Evolutionary conservation across 2,113 vertebrate genomes (phyloP).

Genomic region (Tetraodon nigroviridis): DNA sequence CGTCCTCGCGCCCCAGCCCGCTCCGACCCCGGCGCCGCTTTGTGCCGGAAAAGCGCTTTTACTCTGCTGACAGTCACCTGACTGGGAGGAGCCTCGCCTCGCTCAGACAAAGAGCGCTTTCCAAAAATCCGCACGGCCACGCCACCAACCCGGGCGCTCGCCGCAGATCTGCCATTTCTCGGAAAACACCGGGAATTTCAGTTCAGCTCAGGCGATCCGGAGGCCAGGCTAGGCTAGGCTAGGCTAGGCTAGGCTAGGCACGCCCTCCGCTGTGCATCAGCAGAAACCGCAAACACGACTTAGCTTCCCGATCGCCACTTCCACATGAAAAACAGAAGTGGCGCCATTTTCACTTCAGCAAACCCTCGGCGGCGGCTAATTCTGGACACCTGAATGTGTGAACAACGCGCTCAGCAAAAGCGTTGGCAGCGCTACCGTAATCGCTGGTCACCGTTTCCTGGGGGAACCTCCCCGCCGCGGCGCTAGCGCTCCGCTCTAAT

Average conservation of each 20-base stretch:
- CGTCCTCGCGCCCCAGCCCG: too few relatives aligned
- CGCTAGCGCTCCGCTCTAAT: too few relatives aligned
- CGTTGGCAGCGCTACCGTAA: too few relatives aligned
- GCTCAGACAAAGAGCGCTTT: slow-evolving; percentile 46
- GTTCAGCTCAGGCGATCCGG: too few relatives aligned
- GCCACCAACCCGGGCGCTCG: too few relatives aligned
- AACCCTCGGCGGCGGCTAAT: not conserved
- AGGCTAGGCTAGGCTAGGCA: slow-evolving; percentile 1
- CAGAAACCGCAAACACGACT: slow-evolving; percentile 1
- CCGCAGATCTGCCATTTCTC: too few relatives aligned
- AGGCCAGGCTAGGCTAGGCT: too few relatives aligned
- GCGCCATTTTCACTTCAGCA: slow-evolving; percentile 21
- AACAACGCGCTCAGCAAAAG: not conserved
- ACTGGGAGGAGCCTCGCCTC: slow-evolving; percentile 44
- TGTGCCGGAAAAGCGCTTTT: slow-evolving; percentile 50
- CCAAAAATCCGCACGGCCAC: slow-evolving; percentile 18
- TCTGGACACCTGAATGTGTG: not conserved
- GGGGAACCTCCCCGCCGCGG: too few relatives aligned
- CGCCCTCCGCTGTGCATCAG: not conserved
- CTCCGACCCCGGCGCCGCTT: slow-evolving; percentile 13
- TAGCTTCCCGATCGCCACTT: slow-evolving; percentile 25
- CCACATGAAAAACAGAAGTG: slow-evolving; percentile 33
- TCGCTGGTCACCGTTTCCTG: too few relatives aligned
- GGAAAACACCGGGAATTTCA: too few relatives aligned
- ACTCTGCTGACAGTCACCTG: slow-evolving; percentile 58